phyloP scores from a whole-genome alignment of 2,113 vertebrate species.

The Sardina pilchardus region DNA sequence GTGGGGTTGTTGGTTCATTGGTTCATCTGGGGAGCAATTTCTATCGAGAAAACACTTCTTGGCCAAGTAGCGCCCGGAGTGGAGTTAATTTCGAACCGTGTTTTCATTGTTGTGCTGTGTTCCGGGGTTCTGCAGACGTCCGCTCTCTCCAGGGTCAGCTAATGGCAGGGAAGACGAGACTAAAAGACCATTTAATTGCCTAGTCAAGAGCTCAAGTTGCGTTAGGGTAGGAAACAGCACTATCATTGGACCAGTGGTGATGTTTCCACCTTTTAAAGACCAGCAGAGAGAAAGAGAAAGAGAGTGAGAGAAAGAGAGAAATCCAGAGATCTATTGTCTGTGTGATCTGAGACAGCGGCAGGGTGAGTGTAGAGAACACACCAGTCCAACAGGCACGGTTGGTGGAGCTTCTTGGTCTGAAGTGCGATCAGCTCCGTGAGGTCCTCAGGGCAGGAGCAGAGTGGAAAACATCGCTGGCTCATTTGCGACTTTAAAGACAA shows the following conservation, averaged over 20 bases:
- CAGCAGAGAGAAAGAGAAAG: background rate
- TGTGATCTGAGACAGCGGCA: background rate
- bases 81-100: background rate
- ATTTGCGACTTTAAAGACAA: constrained; percentile 47
- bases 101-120: background rate
- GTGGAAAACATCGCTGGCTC: constrained; percentile 28
- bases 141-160: background rate
- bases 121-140: background rate
- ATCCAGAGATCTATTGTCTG: background rate
- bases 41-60: background rate
- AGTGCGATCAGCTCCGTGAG: background rate
- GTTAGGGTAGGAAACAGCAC: background rate
- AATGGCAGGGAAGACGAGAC: background rate
- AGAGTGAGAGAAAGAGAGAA: background rate
- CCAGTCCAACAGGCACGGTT: background rate
- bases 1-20: background rate
- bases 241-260: background rate
- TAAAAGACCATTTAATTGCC: background rate
- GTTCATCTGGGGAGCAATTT: background rate
- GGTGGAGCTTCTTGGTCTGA: background rate
- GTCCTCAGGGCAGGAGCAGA: background rate
- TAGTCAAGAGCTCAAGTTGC: background rate
- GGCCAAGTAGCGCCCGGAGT: background rate
- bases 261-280: background rate
- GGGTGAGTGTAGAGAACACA: background rate